Conservation (phyloP, 2,888 invertebrate species). For the Ophraella communa region DNA sequence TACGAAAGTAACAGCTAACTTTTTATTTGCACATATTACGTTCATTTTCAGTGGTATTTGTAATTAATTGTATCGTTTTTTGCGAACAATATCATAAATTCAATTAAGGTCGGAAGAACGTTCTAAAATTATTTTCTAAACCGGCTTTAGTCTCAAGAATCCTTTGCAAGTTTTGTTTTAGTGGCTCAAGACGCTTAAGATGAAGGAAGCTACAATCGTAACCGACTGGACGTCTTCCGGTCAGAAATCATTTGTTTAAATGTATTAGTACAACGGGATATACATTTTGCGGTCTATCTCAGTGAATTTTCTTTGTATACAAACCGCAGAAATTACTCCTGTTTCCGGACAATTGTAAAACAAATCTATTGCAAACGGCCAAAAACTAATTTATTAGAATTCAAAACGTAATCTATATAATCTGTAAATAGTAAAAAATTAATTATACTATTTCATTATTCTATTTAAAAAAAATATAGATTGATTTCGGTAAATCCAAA, state of each 20-base stretch:
- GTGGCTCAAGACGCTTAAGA: slow-evolving; percentile 38
- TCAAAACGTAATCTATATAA: not conserved
- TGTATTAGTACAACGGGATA: slow-evolving; percentile 3
- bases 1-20: no score
- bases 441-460: no score
- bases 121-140: not conserved
- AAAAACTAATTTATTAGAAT: not conserved
- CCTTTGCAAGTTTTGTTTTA: slow-evolving; percentile 4
- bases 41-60: not conserved
- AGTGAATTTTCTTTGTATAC: not conserved
- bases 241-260: slow-evolving; percentile 39
- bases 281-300: not conserved
- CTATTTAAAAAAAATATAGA: no score
- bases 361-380: not conserved
- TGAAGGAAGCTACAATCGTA: slow-evolving; percentile 48
- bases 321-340: not conserved
- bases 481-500: no score
- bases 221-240: slow-evolving; percentile 51
- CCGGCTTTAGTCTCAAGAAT: slow-evolving; percentile 13
- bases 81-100: not conserved
- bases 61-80: not conserved
- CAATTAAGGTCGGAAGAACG: slow-evolving; percentile 6
- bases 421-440: no score
- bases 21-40: no score
- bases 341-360: not conserved